A percentile compares a stretch with the other conserved stretches of the same genome.
These are phyloP conservation scores for Tenthredo distinguenda DNA, from an alignment of 2,888 invertebrate genomes.

Conservation along the genomic window DNA sequence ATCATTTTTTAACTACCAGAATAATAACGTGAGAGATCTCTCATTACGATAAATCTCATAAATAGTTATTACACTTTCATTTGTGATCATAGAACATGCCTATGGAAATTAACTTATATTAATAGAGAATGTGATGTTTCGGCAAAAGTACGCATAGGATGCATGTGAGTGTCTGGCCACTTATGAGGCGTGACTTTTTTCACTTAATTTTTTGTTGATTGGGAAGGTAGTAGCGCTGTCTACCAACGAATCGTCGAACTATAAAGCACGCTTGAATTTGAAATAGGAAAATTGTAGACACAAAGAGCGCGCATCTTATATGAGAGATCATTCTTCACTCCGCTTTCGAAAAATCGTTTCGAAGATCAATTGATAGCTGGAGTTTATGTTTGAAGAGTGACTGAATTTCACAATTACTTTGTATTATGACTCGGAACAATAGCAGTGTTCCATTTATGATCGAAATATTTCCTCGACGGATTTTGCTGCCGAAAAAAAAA, in stretches of 20 bases:
- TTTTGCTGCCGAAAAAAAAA: not conserved
- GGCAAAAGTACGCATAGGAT: not conserved
- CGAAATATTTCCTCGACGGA: not conserved
- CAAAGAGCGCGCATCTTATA: not conserved
- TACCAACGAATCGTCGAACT: not conserved
- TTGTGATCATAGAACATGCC: not conserved
- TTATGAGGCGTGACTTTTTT: slow-evolving; percentile 10
- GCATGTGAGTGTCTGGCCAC: not conserved
- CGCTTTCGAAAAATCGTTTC: not conserved
- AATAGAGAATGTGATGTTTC: not conserved
- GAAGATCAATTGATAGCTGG: not conserved
- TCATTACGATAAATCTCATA: slow-evolving; percentile 26
- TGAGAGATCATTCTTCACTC: not conserved
- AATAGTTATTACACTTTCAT: slow-evolving; percentile 37
- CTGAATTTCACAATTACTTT: not conserved
- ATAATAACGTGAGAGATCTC: slow-evolving; percentile 21
- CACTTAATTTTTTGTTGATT: not conserved
- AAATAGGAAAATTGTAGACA: not conserved
- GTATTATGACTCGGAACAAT: not conserved
- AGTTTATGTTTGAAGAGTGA: not conserved
- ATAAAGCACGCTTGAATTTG: slow-evolving; percentile 24
- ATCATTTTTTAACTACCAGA: slow-evolving; percentile 22
- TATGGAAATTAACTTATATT: no score
- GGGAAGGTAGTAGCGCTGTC: not conserved
- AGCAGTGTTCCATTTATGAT: not conserved